Conservation (phyloP, 2,797 vertebrate species). For the Kryptopterus vitreolus region DNA sequence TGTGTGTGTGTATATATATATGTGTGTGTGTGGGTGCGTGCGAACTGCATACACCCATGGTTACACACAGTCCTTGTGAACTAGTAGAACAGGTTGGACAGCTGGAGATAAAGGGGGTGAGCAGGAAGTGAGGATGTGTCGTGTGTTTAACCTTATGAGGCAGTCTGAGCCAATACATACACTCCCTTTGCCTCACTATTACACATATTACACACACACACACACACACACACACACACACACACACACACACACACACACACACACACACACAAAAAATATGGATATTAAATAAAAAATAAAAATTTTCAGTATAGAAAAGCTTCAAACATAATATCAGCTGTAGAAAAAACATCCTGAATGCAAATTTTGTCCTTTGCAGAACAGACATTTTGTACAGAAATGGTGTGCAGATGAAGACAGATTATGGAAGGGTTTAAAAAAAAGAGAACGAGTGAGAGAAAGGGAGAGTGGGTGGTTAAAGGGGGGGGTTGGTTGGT, state of each 20-base stretch:
- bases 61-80: constrained; percentile 58
- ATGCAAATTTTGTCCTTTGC: constrained; percentile 14
- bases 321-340: background rate
- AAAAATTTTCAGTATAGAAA: background rate
- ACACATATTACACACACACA: background rate
- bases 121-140: constrained; percentile 61
- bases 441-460: background rate
- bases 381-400: constrained; percentile 44
- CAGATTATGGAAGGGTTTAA: constrained; percentile 46
- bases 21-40: constrained; percentile 37
- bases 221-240: background rate
- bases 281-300: background rate
- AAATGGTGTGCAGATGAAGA: constrained; percentile 51
- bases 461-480: background rate
- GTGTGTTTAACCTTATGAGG: constrained; percentile 71
- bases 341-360: background rate
- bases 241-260: constrained; percentile 7
- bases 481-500: constrained; percentile 59
- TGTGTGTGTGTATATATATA: constrained; percentile 27
- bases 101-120: constrained; percentile 69
- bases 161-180: constrained; percentile 51
- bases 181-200: constrained; percentile 12
- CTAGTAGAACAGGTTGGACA: constrained; percentile 78
- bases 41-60: constrained; percentile 58
- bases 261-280: background rate